Base-by-base conservation (phyloP, 2,888 invertebrate genomes). In the Sesia apiformis region DNA sequence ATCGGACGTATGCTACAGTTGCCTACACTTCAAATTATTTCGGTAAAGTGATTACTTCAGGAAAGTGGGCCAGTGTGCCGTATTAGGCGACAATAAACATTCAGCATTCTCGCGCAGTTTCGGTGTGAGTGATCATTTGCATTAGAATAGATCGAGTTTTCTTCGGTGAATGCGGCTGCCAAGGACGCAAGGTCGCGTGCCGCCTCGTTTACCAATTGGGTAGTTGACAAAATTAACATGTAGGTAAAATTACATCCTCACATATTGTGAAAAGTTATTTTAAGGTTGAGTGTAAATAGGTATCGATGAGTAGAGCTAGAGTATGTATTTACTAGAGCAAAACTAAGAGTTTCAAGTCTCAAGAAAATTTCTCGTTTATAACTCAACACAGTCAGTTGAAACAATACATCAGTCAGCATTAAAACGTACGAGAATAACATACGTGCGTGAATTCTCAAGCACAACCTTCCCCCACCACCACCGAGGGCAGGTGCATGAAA, bases 151-250 rank as follows among this genome's bases (percentile, higher is more conserved):
- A 38, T 38, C 50, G 38, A 55, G 43, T 57, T 56, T 58, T 58
- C 56, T 52, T 50, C 52, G 55, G 58, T 64, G 58, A 64, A 61
- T 57, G 60, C 57, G 54, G 50, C 63, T 52, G 7, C 57, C 64
- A 59, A 61, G 64, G 61, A 60, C 58, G 57, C 52, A 64, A 39
- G 58, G 55, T 63, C 62, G 58, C 50, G 55, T 7, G 50, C 50
- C 50, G 39, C n/a, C 23, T 49, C 7, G 42, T 7, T 6, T 5
- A 42, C 42, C 7, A 6, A 7, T 42, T 42, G 42, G 42, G 7
- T 7, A 42, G 7, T 23, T 23, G 7, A 41, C 7, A 41, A 5
- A 6, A 41, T 41, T 41, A 46, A 4, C n/a, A 46, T 46, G 46
- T 4, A 5, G 8, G 8, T 46, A 8, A 8, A 8, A 46, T 46